These are phyloP conservation scores for Pheosia tremula DNA, from an alignment of 2,888 invertebrate species.

Conservation along the genomic window DNA sequence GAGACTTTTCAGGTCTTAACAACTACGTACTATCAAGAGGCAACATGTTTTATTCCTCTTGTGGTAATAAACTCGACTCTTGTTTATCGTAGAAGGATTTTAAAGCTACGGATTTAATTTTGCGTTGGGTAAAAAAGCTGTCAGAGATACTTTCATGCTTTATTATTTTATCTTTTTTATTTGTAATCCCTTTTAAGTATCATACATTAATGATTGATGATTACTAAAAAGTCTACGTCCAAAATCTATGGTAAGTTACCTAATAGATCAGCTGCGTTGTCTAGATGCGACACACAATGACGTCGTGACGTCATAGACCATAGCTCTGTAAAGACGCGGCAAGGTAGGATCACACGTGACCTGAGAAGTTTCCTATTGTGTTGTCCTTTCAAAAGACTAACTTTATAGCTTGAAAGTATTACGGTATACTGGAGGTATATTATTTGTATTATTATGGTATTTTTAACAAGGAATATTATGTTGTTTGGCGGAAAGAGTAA, in stretches of 20 bases:
- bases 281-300: background rate
- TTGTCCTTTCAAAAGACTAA: conserved; percentile 6
- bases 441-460: background rate
- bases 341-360: conserved; percentile 9
- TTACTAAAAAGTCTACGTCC: background rate
- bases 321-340: conserved; percentile 6
- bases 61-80: too few species aligned
- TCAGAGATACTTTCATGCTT: too few species aligned
- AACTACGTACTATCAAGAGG: too few species aligned
- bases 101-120: too few species aligned
- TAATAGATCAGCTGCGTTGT: background rate
- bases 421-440: conserved; percentile 1
- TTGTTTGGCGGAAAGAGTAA: too few species aligned
- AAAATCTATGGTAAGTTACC: background rate
- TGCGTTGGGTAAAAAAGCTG: too few species aligned
- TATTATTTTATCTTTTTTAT: too few species aligned
- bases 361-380: conserved; percentile 15
- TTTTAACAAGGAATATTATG: too few species aligned
- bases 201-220: background rate
- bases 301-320: conserved; percentile 11
- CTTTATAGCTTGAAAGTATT: background rate
- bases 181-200: too few species aligned
- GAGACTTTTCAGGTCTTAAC: too few species aligned
- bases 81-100: too few species aligned
- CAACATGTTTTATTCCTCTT: too few species aligned